A percentile compares a stretch with the other conserved stretches of the same genome.
Conservation (phyloP, 2,888 invertebrate species). For the Mellilla xanthometata region DNA sequence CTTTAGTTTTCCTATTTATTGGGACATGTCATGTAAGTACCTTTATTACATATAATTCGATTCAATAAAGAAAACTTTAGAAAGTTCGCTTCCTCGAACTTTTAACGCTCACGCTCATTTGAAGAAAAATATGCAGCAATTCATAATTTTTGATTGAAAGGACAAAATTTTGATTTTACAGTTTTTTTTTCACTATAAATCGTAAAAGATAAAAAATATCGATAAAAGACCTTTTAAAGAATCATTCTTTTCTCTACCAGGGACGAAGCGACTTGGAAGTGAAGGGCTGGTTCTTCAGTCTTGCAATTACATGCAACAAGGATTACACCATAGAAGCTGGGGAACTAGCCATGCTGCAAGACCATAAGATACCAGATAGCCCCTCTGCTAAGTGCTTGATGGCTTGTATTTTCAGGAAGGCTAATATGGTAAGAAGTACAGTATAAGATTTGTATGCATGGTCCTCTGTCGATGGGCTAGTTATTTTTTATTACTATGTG, state of each 20-base stretch:
- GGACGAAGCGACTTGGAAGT: constrained; percentile 56
- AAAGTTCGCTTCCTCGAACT: too few species aligned
- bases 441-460: background rate
- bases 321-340: constrained; percentile 48
- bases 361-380: constrained; percentile 60
- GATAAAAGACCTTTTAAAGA: too few species aligned
- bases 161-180: too few species aligned
- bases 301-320: constrained; percentile 56
- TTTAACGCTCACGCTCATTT: too few species aligned
- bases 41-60: background rate
- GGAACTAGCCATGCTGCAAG: constrained; percentile 56
- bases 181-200: too few species aligned
- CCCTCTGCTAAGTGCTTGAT: constrained; percentile 66
- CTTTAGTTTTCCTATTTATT: constrained; percentile 40
- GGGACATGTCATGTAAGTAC: constrained; percentile 47
- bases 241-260: too few species aligned
- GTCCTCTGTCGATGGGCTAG: too few species aligned
- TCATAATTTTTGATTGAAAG: too few species aligned
- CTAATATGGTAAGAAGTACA: constrained; percentile 62
- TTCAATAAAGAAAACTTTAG: too few species aligned
- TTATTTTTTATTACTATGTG: too few species aligned
- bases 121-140: too few species aligned
- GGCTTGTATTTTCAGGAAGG: constrained; percentile 69
- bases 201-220: too few species aligned
- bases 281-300: constrained; percentile 52